Percentiles rank a stretch among this genome's conserved stretches.
These are phyloP conservation scores for Metridium senile DNA, from an alignment of 92 coral and sea anemone genomes.

Conservation along the genomic window DNA sequence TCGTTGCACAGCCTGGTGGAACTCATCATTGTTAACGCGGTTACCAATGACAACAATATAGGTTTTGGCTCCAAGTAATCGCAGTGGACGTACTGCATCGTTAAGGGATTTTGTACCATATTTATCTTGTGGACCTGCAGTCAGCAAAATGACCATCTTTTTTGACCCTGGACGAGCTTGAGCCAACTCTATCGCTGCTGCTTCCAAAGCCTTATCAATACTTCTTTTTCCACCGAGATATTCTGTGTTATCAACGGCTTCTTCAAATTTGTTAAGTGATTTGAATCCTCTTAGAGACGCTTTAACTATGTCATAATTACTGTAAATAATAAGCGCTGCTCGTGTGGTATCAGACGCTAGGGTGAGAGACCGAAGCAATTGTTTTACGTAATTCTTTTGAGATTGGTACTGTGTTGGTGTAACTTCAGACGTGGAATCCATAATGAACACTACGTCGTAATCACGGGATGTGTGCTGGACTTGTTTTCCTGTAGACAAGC, in stretches of 20 bases:
- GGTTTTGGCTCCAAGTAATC: conserved; percentile 58
- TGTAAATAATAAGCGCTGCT: conserved; percentile 63
- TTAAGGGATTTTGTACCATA: conserved; percentile 52
- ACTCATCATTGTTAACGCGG: conserved; percentile 35
- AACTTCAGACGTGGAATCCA: conserved; percentile 59
- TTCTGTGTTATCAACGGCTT: conserved; percentile 53
- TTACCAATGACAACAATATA: conserved; percentile 79
- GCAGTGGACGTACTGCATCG: conserved; percentile 62
- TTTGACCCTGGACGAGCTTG: conserved; percentile 63
- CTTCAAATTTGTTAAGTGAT: conserved; percentile 42
- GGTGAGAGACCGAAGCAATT: conserved; percentile 51
- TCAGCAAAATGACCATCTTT: conserved; percentile 64
- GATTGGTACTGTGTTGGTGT: conserved; percentile 20
- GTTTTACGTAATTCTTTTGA: conserved; percentile 69
- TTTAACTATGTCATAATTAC: conserved; percentile 41
- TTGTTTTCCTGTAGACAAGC: conserved; percentile 1
- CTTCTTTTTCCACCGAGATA: conserved; percentile 59
- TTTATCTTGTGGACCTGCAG: conserved; percentile 64
- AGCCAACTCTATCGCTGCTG: conserved; percentile 46
- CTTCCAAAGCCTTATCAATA: conserved; percentile 69
- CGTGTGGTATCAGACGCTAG: conserved; percentile 57
- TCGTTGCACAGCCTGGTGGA: conserved; percentile 44
- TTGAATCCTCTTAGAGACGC: conserved; percentile 50
- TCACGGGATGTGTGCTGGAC: conserved; percentile 12
- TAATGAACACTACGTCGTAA: conserved; percentile 58